These are phyloP conservation scores for Ophion costatus DNA, from an alignment of 2,888 invertebrate genomes.

Conservation along the genomic window DNA sequence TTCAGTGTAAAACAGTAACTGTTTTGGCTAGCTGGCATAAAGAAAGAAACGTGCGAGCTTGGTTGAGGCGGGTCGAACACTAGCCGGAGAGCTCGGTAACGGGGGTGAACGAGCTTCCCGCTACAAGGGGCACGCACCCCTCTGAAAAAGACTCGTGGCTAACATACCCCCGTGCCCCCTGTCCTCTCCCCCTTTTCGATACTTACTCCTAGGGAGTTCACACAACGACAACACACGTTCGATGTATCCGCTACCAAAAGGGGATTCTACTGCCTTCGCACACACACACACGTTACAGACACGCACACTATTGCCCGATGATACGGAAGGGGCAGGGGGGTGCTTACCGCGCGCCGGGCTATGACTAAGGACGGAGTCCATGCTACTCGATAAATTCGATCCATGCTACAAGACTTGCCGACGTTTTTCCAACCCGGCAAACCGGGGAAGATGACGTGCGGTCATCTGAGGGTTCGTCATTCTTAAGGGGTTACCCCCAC, in stretches of 20 bases:
- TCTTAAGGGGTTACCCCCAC: neutral
- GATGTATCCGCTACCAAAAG: conserved; percentile 74
- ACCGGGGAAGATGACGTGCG: neutral
- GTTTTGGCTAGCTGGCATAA: conserved; percentile 50
- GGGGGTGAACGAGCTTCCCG: conserved; percentile 66
- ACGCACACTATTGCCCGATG: conserved; percentile 26
- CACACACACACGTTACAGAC: conserved; percentile 25
- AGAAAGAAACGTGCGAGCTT: conserved; percentile 64
- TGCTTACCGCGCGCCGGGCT: conserved; percentile 64
- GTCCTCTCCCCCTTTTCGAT: conserved; percentile 60
- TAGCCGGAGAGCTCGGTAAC: conserved; percentile 72
- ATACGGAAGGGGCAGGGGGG: conserved; percentile 42
- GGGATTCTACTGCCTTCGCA: conserved; percentile 68
- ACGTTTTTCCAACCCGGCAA: neutral
- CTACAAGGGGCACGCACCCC: conserved; percentile 79
- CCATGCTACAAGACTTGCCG: conserved; percentile 54
- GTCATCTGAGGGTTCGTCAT: neutral
- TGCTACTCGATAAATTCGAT: conserved; percentile 69
- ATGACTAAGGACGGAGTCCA: conserved; percentile 76
- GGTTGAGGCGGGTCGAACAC: conserved; percentile 74
- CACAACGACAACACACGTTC: conserved; percentile 69
- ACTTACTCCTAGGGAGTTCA: conserved; percentile 40
- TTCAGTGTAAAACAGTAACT: neutral
- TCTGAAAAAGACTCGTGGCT: conserved; percentile 69
- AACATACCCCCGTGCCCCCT: conserved; percentile 64